Conservation (phyloP, 2,113 vertebrate genomes). For the Microtus montanus region DNA sequence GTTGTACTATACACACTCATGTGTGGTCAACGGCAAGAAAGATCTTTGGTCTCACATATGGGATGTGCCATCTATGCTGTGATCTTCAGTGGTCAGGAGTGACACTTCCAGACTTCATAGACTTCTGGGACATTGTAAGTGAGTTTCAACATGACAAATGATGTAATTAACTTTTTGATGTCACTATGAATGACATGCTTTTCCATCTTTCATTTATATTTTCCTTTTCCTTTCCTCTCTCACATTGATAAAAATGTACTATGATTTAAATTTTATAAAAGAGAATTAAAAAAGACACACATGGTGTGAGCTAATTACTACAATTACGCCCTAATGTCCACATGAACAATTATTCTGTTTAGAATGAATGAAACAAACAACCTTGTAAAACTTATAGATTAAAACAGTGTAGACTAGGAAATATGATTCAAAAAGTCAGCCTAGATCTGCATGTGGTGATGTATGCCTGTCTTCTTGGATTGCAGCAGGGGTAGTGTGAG, state of each 20-base stretch:
- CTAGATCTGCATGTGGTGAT: not conserved
- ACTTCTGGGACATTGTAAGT: not conserved
- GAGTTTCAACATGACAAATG: slow-evolving; percentile 35
- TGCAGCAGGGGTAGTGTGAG: not conserved
- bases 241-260: not conserved
- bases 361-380: not conserved
- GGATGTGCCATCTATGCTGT: not conserved
- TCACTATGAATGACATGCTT: slow-evolving; percentile 36
- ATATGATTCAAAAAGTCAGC: not conserved
- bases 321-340: not conserved
- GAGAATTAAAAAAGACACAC: not conserved
- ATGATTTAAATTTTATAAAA: slow-evolving; percentile 32
- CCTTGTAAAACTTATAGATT: not conserved
- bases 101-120: not conserved
- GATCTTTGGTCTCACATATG: not conserved
- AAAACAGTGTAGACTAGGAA: not conserved
- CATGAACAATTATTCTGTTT: not conserved
- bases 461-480: not conserved
- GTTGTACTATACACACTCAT: not conserved
- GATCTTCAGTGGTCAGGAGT: not conserved
- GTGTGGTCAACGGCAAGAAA: not conserved
- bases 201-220: slow-evolving; percentile 30
- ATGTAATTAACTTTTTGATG: not conserved
- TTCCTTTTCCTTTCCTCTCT: not conserved
- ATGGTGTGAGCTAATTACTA: not conserved